Conservation (phyloP, 2,797 vertebrate genomes). For the Ctenopoma multispine region DNA sequence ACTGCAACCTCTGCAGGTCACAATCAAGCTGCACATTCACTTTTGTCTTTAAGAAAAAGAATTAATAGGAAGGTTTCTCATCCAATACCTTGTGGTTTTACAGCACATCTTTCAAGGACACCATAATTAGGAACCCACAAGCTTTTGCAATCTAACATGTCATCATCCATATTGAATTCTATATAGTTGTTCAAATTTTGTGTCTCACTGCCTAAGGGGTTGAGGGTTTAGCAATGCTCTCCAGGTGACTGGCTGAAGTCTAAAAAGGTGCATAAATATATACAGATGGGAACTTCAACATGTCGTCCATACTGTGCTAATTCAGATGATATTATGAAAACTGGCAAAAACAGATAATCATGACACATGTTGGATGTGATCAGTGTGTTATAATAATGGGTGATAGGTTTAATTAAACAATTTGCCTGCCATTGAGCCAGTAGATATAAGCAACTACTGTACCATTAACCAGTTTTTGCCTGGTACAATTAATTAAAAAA, state of each 20-base stretch:
- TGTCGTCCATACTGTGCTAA: too few species aligned
- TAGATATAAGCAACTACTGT: too few species aligned
- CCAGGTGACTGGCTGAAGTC: slow-evolving; percentile 76
- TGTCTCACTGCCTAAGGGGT: slow-evolving; percentile 53
- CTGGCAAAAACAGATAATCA: too few species aligned
- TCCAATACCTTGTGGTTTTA: slow-evolving; percentile 5
- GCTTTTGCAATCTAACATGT: slow-evolving; percentile 53
- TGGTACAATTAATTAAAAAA: too few species aligned
- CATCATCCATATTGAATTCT: slow-evolving; percentile 35
- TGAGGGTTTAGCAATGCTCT: slow-evolving; percentile 63
- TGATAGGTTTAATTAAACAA: too few species aligned
- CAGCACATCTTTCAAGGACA: slow-evolving; percentile 22
- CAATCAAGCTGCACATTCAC: slow-evolving; percentile 3
- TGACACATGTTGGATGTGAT: too few species aligned
- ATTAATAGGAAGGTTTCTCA: neutral
- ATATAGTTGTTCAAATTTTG: slow-evolving; percentile 48
- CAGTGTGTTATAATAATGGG: too few species aligned
- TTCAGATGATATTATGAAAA: too few species aligned
- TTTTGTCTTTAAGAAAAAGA: slow-evolving; percentile 9
- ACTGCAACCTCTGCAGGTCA: slow-evolving; percentile 12
- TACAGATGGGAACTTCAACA: slow-evolving; percentile 67
- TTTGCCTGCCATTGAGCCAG: too few species aligned
- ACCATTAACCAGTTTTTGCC: too few species aligned
- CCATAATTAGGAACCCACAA: slow-evolving; percentile 27
- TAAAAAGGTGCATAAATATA: slow-evolving; percentile 80